Evolutionary conservation across 2,797 vertebrate species (phyloP).

Genomic region (Danio aesculapii): DNA sequence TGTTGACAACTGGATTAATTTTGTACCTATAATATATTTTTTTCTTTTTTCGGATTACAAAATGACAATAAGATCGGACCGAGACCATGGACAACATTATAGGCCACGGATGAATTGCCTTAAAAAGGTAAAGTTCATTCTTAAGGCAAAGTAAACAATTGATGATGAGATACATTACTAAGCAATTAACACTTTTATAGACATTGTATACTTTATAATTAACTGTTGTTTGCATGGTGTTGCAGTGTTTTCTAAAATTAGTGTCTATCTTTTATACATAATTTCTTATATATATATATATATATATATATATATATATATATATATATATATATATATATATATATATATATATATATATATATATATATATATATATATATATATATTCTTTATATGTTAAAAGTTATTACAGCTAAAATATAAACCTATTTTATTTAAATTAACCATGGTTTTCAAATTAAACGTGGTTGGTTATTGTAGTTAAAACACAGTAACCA

Average conservation of each 20-base stretch:
- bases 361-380: too few relatives aligned
- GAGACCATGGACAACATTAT: constrained; percentile 86
- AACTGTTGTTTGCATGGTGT: not conserved
- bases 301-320: too few relatives aligned
- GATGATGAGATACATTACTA: not conserved
- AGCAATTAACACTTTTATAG: not conserved
- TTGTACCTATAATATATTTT: not conserved
- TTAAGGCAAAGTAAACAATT: not conserved
- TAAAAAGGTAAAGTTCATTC: constrained; percentile 84
- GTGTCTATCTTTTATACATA: not conserved
- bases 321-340: too few relatives aligned
- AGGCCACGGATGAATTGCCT: constrained; percentile 88
- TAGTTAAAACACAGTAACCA: too few relatives aligned
- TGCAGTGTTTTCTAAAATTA: not conserved
- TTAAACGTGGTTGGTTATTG: too few relatives aligned
- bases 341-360: too few relatives aligned
- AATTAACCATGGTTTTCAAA: too few relatives aligned
- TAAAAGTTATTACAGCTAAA: not conserved
- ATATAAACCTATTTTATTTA: not conserved
- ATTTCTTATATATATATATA: not conserved
- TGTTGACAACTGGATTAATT: not conserved
- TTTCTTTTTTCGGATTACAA: constrained; percentile 47
- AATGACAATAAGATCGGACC: constrained; percentile 88
- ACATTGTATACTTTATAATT: not conserved
- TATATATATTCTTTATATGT: not conserved